phyloP scores from a whole-genome alignment of 2,888 invertebrate species.

The Podotricha telesiphe region DNA sequence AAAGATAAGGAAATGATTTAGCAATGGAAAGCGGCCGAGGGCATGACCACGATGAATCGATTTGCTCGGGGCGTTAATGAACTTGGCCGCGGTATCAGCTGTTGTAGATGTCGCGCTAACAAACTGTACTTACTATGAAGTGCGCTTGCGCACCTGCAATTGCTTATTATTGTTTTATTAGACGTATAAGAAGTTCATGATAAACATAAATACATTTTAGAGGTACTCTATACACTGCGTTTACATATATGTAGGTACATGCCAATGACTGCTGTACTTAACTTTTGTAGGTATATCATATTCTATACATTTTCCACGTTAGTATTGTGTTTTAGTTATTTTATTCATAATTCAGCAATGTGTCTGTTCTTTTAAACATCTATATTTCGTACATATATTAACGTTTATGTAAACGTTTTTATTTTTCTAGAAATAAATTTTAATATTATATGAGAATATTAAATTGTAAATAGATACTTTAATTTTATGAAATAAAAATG shows the following conservation, averaged over 20 bases:
- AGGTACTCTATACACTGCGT: too few relatives aligned
- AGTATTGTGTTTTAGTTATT: neutral
- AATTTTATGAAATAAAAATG: neutral
- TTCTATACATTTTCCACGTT: neutral
- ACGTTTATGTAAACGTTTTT: neutral
- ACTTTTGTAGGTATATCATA: neutral
- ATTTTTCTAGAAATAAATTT: neutral
- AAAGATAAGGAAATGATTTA: constrained; percentile 58
- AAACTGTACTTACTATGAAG: constrained; percentile 36
- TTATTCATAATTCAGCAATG: neutral
- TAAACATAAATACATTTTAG: neutral
- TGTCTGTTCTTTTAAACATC: neutral
- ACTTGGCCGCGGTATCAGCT: constrained; percentile 78
- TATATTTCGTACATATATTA: neutral
- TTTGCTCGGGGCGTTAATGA: constrained; percentile 77
- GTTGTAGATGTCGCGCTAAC: constrained; percentile 59
- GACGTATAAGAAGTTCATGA: neutral
- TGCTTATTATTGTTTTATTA: constrained; percentile 24
- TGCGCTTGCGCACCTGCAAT: constrained; percentile 52
- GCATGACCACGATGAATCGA: constrained; percentile 71
- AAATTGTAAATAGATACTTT: neutral
- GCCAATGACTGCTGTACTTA: neutral
- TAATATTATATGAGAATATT: neutral
- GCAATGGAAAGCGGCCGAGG: constrained; percentile 65
- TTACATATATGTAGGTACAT: too few relatives aligned